phyloP scores from a whole-genome alignment of 2,113 vertebrate genomes.

The Thryonomys swinderianus region DNA sequence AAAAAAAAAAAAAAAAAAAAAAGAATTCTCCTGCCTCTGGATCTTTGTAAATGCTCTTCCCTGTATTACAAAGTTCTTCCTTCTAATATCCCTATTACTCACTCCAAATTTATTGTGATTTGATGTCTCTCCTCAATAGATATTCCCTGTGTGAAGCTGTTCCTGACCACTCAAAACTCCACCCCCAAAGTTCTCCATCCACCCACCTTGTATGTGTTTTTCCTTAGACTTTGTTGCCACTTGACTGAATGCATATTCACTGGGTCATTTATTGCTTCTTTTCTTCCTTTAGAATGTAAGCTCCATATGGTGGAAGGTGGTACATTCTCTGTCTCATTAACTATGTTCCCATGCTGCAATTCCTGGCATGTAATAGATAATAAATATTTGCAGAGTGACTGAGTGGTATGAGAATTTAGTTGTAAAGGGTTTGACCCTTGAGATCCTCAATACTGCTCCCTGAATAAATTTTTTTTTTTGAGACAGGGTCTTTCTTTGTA shows the following conservation, averaged over 20 bases:
- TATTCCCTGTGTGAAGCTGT: background rate
- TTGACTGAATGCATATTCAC: slow-evolving; percentile 11
- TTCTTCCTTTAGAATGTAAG: background rate
- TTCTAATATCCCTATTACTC: background rate
- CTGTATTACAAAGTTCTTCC: background rate
- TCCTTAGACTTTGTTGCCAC: background rate
- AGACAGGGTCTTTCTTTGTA: too few species aligned
- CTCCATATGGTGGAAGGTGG: background rate
- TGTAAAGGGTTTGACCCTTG: background rate
- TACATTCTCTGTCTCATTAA: background rate
- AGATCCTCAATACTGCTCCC: background rate
- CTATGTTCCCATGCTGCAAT: background rate
- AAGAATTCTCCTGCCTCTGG: background rate
- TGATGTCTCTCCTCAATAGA: background rate
- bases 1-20: too few species aligned
- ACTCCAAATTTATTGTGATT: background rate
- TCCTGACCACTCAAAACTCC: background rate
- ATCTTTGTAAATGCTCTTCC: background rate
- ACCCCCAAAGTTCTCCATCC: background rate
- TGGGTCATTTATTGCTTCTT: background rate
- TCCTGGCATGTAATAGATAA: background rate
- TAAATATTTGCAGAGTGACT: slow-evolving; percentile 24
- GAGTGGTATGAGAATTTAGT: background rate
- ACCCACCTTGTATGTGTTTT: background rate
- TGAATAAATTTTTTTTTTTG: background rate